These are phyloP conservation scores for Amaurobius ferox DNA, from an alignment of 2,888 invertebrate genomes.

Conservation along the genomic window DNA sequence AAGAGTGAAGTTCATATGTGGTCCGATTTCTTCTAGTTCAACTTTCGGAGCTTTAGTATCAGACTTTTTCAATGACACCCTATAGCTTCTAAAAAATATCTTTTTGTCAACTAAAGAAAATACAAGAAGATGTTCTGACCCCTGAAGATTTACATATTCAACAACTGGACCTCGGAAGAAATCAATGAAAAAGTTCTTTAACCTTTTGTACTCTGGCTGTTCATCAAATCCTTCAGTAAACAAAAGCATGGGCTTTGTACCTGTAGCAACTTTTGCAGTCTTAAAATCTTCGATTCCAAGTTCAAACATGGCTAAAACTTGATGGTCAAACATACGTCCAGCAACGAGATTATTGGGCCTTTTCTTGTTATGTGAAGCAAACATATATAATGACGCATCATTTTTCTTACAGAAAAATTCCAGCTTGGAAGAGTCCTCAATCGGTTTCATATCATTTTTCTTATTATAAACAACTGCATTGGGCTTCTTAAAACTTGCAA, in stretches of 20 bases:
- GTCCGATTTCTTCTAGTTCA: conserved; percentile 95
- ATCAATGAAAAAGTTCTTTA: conserved; percentile 91
- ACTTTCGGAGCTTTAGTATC: conserved; percentile 91
- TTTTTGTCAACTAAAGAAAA: conserved; percentile 86
- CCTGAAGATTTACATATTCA: conserved; percentile 90
- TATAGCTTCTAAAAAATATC: conserved; percentile 72
- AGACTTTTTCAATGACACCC: conserved; percentile 90
- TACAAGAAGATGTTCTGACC: conserved; percentile 93
- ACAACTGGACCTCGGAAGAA: conserved; percentile 92
- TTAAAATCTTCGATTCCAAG: conserved; percentile 91
- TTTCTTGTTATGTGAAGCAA: conserved; percentile 95
- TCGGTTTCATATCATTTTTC: conserved; percentile 93
- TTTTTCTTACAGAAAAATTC: conserved; percentile 82
- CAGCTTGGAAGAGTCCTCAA: conserved; percentile 85
- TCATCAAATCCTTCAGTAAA: conserved; percentile 96
- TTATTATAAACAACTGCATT: conserved; percentile 76
- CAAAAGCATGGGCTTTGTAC: conserved; percentile 92
- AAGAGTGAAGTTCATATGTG: conserved; percentile 90
- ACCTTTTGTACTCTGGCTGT: conserved; percentile 85
- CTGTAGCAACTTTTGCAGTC: conserved; percentile 85
- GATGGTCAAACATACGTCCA: conserved; percentile 91
- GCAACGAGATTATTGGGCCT: conserved; percentile 93
- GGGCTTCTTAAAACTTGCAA: too few relatives aligned
- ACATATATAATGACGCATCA: conserved; percentile 92
- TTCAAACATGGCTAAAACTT: conserved; percentile 96